These are phyloP conservation scores for Zaprionus kolodkinae DNA, from an alignment of 1,140 invertebrate genomes.

Conservation along the genomic window DNA sequence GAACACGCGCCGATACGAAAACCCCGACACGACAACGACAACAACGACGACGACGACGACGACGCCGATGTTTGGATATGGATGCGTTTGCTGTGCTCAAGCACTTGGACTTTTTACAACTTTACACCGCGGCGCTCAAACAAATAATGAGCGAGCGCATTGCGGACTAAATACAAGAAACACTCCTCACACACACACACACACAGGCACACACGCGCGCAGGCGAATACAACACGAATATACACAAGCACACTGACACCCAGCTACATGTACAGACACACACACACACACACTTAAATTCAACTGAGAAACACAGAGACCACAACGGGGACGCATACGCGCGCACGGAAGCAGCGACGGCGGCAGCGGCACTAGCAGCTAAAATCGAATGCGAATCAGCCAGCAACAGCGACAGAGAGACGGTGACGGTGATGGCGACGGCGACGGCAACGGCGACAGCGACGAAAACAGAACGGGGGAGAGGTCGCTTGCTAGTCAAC, in stretches of 20 bases:
- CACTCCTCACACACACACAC: constrained; percentile 76
- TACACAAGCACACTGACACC: constrained; percentile 30
- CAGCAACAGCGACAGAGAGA: constrained; percentile 40
- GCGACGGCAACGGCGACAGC: constrained; percentile 7
- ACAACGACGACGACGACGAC: constrained; percentile 36
- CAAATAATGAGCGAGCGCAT: constrained; percentile 84
- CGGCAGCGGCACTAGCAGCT: constrained; percentile 60
- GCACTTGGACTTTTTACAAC: constrained; percentile 83
- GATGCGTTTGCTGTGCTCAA: constrained; percentile 58
- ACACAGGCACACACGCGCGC: constrained; percentile 41
- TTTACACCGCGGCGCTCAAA: constrained; percentile 84
- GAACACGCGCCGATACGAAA: constrained; percentile 38
- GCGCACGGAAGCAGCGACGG: constrained; percentile 53
- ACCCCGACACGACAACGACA: constrained; percentile 37
- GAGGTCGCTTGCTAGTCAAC: constrained; percentile 53
- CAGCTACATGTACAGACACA: constrained; percentile 44
- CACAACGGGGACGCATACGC: constrained; percentile 59
- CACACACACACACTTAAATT: constrained; percentile 7
- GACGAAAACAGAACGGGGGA: constrained; percentile 59
- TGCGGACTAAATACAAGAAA: constrained; percentile 81
- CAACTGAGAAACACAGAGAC: constrained; percentile 43
- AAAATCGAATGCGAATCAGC: constrained; percentile 80
- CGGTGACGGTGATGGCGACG: constrained; percentile 13
- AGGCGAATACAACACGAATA: background rate
- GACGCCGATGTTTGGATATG: constrained; percentile 46